Evolutionary conservation across 1,140 invertebrate genomes (phyloP).

Genomic region (Hesperophylax magnus): DNA sequence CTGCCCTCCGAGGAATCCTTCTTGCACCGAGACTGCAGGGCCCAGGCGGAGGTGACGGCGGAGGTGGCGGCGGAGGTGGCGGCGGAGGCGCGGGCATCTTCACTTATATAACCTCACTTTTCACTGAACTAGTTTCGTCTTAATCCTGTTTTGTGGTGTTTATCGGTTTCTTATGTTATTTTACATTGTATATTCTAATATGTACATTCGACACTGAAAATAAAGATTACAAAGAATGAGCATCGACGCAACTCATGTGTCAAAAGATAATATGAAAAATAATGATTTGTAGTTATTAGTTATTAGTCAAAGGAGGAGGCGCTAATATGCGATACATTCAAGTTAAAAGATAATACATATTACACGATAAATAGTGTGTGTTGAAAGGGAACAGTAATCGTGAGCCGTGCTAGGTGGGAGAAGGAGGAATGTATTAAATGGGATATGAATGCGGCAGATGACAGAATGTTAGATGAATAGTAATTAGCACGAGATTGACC

Average conservation of each 20-base stretch:
- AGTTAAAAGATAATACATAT: conserved; percentile 21
- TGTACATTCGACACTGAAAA: conserved; percentile 14
- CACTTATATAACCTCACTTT: conserved; percentile 29
- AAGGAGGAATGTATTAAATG: not conserved
- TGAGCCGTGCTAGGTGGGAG: not conserved
- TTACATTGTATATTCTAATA: not conserved
- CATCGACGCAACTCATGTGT: not conserved
- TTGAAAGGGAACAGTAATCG: not conserved
- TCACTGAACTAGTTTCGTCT: conserved; percentile 4
- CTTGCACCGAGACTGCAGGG: conserved; percentile 67
- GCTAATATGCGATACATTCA: conserved; percentile 20
- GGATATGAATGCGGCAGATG: conserved; percentile 32
- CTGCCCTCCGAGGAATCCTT: conserved; percentile 73
- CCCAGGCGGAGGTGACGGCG: conserved; percentile 75
- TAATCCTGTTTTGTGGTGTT: conserved; percentile 20
- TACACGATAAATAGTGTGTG: no score
- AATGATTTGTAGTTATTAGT: conserved; percentile 3
- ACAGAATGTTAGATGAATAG: conserved; percentile 33
- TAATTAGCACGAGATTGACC: conserved; percentile 39
- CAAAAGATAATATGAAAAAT: conserved; percentile 3
- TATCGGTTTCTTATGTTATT: conserved; percentile 6
- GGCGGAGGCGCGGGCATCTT: conserved; percentile 34
- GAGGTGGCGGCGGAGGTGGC: conserved; percentile 74
- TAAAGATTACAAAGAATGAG: conserved; percentile 1
- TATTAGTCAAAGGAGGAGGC: conserved; percentile 9